Conservation (phyloP, 2,888 invertebrate genomes). For the Lathronympha strigana region DNA sequence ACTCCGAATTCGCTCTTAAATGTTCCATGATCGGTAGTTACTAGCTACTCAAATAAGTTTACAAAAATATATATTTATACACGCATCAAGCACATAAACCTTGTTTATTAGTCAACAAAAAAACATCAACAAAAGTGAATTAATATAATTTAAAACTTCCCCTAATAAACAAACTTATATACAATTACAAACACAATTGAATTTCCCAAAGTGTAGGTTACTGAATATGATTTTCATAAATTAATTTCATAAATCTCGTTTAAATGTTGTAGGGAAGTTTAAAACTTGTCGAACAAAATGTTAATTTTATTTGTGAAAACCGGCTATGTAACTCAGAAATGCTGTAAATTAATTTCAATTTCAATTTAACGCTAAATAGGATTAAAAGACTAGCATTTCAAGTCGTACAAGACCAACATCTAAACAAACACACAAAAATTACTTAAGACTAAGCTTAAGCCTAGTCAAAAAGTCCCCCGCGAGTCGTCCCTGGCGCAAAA, state of each 20-base stretch:
- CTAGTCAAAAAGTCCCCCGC: too few relatives aligned
- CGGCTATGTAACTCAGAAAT: not conserved
- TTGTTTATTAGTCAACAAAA: too few relatives aligned
- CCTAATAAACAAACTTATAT: not conserved
- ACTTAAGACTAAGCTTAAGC: too few relatives aligned
- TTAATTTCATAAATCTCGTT: slow-evolving; percentile 12
- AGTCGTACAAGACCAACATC: too few relatives aligned
- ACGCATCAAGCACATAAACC: too few relatives aligned
- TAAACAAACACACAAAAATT: too few relatives aligned
- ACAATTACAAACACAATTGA: slow-evolving; percentile 14
- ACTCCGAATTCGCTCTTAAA: too few relatives aligned
- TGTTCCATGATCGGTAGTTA: too few relatives aligned
- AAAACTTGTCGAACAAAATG: slow-evolving; percentile 9
- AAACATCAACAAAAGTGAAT: not conserved
- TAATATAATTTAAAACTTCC: not conserved
- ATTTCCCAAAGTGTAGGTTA: not conserved
- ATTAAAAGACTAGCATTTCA: too few relatives aligned
- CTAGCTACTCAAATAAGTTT: too few relatives aligned
- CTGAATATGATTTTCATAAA: not conserved
- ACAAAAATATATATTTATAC: too few relatives aligned
- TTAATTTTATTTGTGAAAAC: slow-evolving; percentile 16
- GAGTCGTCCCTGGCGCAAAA: too few relatives aligned
- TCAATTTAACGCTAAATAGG: slow-evolving; percentile 2
- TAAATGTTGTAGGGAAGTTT: slow-evolving; percentile 14
- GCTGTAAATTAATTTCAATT: slow-evolving; percentile 21